Percentiles rank a stretch among this genome's conserved stretches.
These are phyloP conservation scores for Lithophane socia DNA, from an alignment of 2,888 invertebrate genomes.

Conservation along the genomic window DNA sequence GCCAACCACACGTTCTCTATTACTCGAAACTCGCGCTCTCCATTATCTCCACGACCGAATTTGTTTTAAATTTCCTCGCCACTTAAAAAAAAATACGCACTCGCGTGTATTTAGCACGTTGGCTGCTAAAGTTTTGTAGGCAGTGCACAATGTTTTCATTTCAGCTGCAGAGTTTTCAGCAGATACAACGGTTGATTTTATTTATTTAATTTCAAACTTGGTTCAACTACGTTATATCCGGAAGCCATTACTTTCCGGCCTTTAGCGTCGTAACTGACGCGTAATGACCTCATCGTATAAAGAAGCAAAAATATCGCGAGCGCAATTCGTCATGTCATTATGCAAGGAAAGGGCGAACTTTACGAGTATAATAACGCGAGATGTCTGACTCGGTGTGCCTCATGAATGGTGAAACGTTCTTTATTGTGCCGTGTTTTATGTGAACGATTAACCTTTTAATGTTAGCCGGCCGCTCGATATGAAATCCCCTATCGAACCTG, in stretches of 20 bases:
- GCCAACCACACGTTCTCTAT: slow-evolving; percentile 88
- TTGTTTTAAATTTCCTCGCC: slow-evolving; percentile 84
- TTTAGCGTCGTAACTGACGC: slow-evolving; percentile 80
- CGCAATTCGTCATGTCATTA: slow-evolving; percentile 90
- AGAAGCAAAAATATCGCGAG: slow-evolving; percentile 89
- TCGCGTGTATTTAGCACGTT: slow-evolving; percentile 73
- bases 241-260: slow-evolving; percentile 72
- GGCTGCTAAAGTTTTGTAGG: slow-evolving; percentile 72
- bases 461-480: slow-evolving; percentile 82
- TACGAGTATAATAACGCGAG: slow-evolving; percentile 90
- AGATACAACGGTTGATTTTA: slow-evolving; percentile 34
- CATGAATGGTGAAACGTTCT: slow-evolving; percentile 87
- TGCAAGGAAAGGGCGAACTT: slow-evolving; percentile 90
- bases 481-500: slow-evolving; percentile 73
- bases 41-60: slow-evolving; percentile 87
- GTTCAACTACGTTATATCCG: slow-evolving; percentile 68
- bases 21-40: slow-evolving; percentile 86
- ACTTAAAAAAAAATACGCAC: slow-evolving; percentile 78
- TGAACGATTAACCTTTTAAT: slow-evolving; percentile 90
- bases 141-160: slow-evolving; percentile 71
- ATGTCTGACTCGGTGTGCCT: slow-evolving; percentile 87
- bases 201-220: slow-evolving; percentile 42
- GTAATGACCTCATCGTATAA: slow-evolving; percentile 88
- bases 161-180: slow-evolving; percentile 67
- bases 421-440: slow-evolving; percentile 89